Evolutionary conservation across 2,888 invertebrate species (phyloP), one percentile per base, ranked within the genome.

Genomic region (Yponomeuta malinellus): DNA sequence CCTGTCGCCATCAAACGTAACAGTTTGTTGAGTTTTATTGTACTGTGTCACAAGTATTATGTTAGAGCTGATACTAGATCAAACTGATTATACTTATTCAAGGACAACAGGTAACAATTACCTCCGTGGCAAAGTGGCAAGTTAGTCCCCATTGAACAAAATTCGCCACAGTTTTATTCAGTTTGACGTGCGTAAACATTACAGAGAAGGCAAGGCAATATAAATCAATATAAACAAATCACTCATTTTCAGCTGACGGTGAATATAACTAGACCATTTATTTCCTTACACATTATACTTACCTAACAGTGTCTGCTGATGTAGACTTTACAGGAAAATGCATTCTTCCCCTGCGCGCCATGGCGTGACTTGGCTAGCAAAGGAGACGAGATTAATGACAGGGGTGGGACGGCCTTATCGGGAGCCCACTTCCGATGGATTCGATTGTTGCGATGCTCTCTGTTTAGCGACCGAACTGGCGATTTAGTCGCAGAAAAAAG

Each of bases 361-460:
- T 77, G 77, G 79, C 84, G 87, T 86, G 87, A 84, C 85, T 88
- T 84, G 84, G 83, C 83, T 83, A 76, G 81, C 80, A 83, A 85
- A 82, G 81, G 82, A 86, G 84, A 86, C 78, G 87, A 89, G 89
- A 90, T 90, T 90, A 89, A 90, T 90, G 87, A 88, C 83, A 81
- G 83, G 88, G 88, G 85, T 78, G 84, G 84, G 74, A 72, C 69
- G 70, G 75, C 76, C 77, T 78, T 80, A 78, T 82, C 80, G 75
- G 75, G 76, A 79, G 76, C 78, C 73, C 75, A 80, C 79, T 83
- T 80, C 78, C 81, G 78, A 80, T 77, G 77, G 78, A 76, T 79
- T 75, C 79, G 79, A 82, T 82, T 83, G 83, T 83, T 81, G 79
- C 73, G 76, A 59, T 59, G 52, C 52, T 59, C 52, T 12, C 52